Evolutionary conservation across 2,888 invertebrate species (phyloP), one percentile per base, ranked within the genome.

Genomic region (Acrobasis consociella): DNA sequence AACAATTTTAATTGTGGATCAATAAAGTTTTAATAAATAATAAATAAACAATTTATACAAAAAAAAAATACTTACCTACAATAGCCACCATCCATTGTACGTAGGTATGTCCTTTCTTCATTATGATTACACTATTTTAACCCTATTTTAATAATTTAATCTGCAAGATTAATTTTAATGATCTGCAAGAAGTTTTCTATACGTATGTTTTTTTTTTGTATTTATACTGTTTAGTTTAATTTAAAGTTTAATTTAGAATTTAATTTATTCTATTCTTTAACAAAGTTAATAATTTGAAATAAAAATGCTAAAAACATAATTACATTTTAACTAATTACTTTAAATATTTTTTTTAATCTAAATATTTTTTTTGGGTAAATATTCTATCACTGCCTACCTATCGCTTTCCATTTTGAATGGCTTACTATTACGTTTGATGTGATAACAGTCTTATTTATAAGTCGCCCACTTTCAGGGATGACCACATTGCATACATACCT

Each of bases 21-120:
- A n/a, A n/a, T n/a, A n/a, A n/a, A n/a, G n/a, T n/a, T n/a, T n/a
- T n/a, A n/a, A n/a, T n/a, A n/a, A n/a, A n/a, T n/a, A n/a, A 5
- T 22, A 22, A 5, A 5, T 22, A 22, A 2, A 22, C 5, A 22
- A 3, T 22, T 2, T 3, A 11, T 11, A 11, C 10, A 11, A 1
- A 50, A 60, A 62, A 64, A 65, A 69, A 64, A 58, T 60, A 64
- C 59, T 62, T 69, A 73, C 65, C 65, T 22, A 69, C 61, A 15
- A 63, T 15, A 13, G 79, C 78, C 17, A 73, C 67, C 42, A 73
- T 63, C 80, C 81, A 81, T 67, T 81, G 81, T 42, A 76, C 65
- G 62, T 75, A 67, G 15, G 76, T 75, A 50, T 73, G 72, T 46
- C 72, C 73, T 66, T 64, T 50, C 68, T 62, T 37, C 63, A 55